Conservation (phyloP, 2,797 vertebrate genomes). For the Lagocephalus sceleratus region DNA sequence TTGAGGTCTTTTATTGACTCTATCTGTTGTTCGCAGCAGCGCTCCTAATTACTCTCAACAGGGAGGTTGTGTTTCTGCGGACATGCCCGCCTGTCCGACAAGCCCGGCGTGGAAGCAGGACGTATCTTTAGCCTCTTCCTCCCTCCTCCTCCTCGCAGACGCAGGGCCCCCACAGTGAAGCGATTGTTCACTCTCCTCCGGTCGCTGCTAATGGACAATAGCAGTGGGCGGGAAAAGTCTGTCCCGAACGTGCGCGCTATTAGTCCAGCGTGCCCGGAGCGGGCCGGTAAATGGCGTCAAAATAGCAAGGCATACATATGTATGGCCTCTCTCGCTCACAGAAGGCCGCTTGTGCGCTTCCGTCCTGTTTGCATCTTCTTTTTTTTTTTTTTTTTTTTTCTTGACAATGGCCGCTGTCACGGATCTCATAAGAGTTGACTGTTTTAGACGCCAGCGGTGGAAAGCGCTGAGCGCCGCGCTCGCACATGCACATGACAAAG, state of each 20-base stretch:
- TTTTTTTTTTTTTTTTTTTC: too few species aligned
- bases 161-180: constrained; percentile 56
- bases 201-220: constrained; percentile 70
- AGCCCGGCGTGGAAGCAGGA: constrained; percentile 38
- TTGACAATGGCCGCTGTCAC: constrained; percentile 67
- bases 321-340: constrained; percentile 63
- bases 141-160: constrained; percentile 54
- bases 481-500: constrained; percentile 44
- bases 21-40: constrained; percentile 73
- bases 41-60: constrained; percentile 73
- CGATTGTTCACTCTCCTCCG: constrained; percentile 64
- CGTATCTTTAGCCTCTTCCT: constrained; percentile 54
- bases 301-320: constrained; percentile 69
- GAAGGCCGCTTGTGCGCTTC: constrained; percentile 57
- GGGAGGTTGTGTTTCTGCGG: constrained; percentile 52
- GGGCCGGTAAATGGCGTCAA: constrained; percentile 54
- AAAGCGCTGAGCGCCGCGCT: constrained; percentile 49
- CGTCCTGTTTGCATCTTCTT: constrained; percentile 73
- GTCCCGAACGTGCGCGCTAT: constrained; percentile 62
- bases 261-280: constrained; percentile 42
- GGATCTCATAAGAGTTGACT: constrained; percentile 65
- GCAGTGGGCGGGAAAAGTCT: constrained; percentile 64
- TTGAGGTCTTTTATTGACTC: constrained; percentile 73
- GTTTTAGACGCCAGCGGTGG: constrained; percentile 60
- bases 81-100: constrained; percentile 3